These are phyloP conservation scores for Drosophila anceps DNA, from an alignment of 2,888 invertebrate genomes.

Conservation along the genomic window DNA sequence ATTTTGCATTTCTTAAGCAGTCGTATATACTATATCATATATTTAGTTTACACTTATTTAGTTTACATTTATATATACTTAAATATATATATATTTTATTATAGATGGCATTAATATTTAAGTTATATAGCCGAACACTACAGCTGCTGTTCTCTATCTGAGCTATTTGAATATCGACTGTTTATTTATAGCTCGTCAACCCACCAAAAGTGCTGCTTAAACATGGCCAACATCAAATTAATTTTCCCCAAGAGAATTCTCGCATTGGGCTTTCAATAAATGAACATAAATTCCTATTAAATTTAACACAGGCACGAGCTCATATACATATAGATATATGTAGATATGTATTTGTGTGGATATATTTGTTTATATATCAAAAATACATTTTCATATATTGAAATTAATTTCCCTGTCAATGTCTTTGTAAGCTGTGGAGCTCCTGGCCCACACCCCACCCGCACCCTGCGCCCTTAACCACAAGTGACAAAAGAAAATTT, in stretches of 20 bases:
- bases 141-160: background rate
- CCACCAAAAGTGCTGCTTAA: background rate
- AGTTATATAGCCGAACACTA: too few relatives aligned
- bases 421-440: conserved; percentile 21
- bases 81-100: too few relatives aligned
- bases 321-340: conserved; percentile 20
- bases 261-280: conserved; percentile 26
- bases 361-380: conserved; percentile 1
- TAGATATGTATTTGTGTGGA: conserved; percentile 11
- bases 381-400: conserved; percentile 48
- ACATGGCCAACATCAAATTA: conserved; percentile 3
- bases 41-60: too few relatives aligned
- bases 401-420: conserved; percentile 73
- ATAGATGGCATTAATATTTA: too few relatives aligned
- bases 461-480: background rate
- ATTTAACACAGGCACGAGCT: background rate
- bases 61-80: too few relatives aligned
- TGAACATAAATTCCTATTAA: conserved; percentile 69
- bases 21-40: too few relatives aligned
- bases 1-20: too few relatives aligned
- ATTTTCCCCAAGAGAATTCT: conserved; percentile 17
- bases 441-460: background rate
- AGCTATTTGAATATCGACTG: background rate
- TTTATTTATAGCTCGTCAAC: background rate
- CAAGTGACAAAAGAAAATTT: conserved; percentile 48